Base-by-base conservation (phyloP, 2,113 vertebrate genomes). In the Crocuta crocuta region DNA sequence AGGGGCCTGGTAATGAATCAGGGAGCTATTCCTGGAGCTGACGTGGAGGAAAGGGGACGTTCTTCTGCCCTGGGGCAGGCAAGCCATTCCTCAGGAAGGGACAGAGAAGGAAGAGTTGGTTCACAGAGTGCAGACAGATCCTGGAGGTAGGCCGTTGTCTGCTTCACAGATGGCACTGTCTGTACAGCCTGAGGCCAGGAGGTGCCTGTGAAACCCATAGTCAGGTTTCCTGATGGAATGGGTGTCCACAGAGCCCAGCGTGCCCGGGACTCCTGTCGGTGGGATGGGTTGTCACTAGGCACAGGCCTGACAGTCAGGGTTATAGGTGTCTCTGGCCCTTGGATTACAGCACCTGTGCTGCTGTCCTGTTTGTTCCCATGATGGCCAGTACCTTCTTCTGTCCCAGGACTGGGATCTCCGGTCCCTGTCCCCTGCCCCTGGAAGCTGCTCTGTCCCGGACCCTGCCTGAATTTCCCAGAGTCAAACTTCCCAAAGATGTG, bases 11-110 rank as follows among this genome's bases (percentile, higher is more conserved):
- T 76, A 1, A 58, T 90, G 80, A 87, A 70, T 74, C 74, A 66
- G 70, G 76, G 79, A 55, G 61, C 94, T 96, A 26, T 87, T 86
- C 90, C 70, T 28, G 80, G 93, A 78, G 2, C 71, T 66, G 43
- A 53, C 4, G 0, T 1, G 35, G 23, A 65, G 48, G 10, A 7
- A 10, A 31, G 26, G 39, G 89, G 74, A 13, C 21, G 13, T 35
- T 87, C n/a, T 61, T 92, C 43, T 80, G 79, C 35, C 73, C 43
- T 12, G 61, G 55, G 58, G 3, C 68, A 58, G 55, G 45, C 0
- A 3, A 65, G 74, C 33, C 65, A 16, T 68, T 91, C 80, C 33
- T 83, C 50, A 43, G 74, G 43, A 84, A 35, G 45, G 45, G 58
- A 79, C 58, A 61, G 68, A 94, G 83, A 48, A 61, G 71, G 55